A percentile compares a stretch with the other conserved stretches of the same genome.
These are phyloP conservation scores for Fringilla coelebs DNA, from an alignment of 2,797 vertebrate species.

Conservation along the genomic window DNA sequence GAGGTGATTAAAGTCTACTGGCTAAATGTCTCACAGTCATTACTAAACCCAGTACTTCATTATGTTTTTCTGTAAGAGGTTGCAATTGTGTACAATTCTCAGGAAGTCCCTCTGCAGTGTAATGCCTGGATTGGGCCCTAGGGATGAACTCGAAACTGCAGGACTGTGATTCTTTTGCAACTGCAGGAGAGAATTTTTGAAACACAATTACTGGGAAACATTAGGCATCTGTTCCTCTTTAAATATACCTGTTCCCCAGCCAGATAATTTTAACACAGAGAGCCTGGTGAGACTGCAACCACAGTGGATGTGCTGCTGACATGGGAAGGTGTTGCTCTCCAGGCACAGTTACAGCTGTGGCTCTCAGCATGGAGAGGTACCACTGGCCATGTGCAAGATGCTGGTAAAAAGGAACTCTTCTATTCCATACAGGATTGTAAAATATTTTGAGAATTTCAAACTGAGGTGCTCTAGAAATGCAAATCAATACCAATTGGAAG, in stretches of 20 bases:
- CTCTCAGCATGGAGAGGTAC: neutral
- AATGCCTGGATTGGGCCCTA: neutral
- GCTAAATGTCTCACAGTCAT: neutral
- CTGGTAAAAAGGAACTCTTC: neutral
- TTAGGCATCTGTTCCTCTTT: slow-evolving; percentile 14
- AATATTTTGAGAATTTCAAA: neutral
- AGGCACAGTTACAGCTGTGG: neutral
- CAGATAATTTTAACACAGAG: neutral
- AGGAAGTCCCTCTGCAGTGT: neutral
- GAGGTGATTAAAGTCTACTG: neutral
- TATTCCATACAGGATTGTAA: neutral
- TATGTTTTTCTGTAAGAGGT: neutral
- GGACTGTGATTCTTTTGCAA: neutral
- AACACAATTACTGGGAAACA: neutral
- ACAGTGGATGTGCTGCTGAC: neutral
- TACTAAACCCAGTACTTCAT: neutral
- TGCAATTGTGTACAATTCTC: neutral
- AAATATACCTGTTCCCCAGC: neutral
- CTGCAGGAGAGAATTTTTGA: neutral
- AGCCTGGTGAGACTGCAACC: neutral
- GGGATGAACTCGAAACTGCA: neutral
- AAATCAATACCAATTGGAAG: neutral
- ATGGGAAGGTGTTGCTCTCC: neutral
- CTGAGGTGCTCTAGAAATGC: neutral
- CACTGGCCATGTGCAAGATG: neutral